Evolutionary conservation across 2,797 vertebrate species (phyloP), one percentile per base, ranked within the genome.

Genomic region (Alfaro cultratus): DNA sequence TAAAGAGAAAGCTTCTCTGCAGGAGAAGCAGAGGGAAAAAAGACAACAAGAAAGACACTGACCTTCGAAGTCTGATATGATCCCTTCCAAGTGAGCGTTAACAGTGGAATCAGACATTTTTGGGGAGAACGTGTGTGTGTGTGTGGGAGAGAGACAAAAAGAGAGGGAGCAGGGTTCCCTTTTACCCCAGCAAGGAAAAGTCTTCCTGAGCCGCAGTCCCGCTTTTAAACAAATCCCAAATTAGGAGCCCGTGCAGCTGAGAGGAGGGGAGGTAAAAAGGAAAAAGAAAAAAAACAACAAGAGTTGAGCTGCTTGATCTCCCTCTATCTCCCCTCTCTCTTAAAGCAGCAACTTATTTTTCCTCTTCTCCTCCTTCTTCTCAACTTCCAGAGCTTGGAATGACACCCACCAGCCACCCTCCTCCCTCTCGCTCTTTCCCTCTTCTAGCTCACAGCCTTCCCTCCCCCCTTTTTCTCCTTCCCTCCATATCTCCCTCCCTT

Each of bases 31-130:
- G 79, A 79, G 4, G 78, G 80, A 78, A 68, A 23, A 51, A 46
- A 46, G 62, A 23, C 62, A n/a, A 84, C 64, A 74, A 72, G 57
- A 83, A 74, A 87, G 47, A 73, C 78, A 97, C 97, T 94, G 95
- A 98, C 98, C 98, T 98, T 99, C 98, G 94, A 99, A 99, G 95
- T 99, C 98, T 92, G 97, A 99, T 95, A 99, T 98, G 95, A 99
- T 99, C 90, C 98, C 98, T 90, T 99, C 98, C 97, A 99, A 97
- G 96, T 99, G 98, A 87, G 97, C 97, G 95, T 98, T 99, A 92
- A 98, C 97, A 94, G 96, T 96, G 86, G 97, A 97, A 95, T 99
- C 98, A 91, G 97, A 97, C 98, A 99, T 99, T 92, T 76, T 96
- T 96, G 81, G 77, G 81, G 53, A 85, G 84, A 78, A 76, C 74